phyloP scores from a whole-genome alignment of 2,888 invertebrate species.

The Nezara viridula region DNA sequence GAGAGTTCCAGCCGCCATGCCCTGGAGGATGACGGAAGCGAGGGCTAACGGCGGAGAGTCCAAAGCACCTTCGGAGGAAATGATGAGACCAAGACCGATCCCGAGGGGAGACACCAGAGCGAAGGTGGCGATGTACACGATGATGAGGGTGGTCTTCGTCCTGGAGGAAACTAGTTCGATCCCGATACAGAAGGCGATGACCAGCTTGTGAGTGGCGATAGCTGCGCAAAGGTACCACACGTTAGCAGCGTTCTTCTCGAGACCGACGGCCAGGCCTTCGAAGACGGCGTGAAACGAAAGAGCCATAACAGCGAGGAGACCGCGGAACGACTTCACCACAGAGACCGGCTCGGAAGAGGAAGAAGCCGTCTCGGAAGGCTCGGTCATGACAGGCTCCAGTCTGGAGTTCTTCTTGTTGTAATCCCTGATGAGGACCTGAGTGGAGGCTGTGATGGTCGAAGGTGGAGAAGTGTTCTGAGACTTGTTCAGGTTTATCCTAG shows the following conservation, averaged over 20 bases:
- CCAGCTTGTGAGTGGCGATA: slow-evolving; percentile 78
- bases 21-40: slow-evolving; percentile 74
- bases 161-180: slow-evolving; percentile 75
- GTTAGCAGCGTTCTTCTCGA: slow-evolving; percentile 76
- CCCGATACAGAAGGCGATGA: slow-evolving; percentile 78
- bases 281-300: slow-evolving; percentile 79
- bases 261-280: slow-evolving; percentile 84
- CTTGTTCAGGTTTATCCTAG: slow-evolving; percentile 66
- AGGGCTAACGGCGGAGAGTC: slow-evolving; percentile 70
- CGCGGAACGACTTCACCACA: slow-evolving; percentile 69
- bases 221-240: slow-evolving; percentile 78
- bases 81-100: slow-evolving; percentile 75
- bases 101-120: slow-evolving; percentile 80
- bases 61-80: slow-evolving; percentile 70
- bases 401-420: slow-evolving; percentile 64
- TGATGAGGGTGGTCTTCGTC: slow-evolving; percentile 70
- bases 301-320: slow-evolving; percentile 76
- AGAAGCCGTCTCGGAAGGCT: slow-evolving; percentile 62
- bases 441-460: slow-evolving; percentile 66
- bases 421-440: slow-evolving; percentile 66
- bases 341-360: slow-evolving; percentile 58
- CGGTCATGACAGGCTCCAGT: slow-evolving; percentile 66
- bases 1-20: slow-evolving; percentile 83
- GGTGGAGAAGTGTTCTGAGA: slow-evolving; percentile 61
- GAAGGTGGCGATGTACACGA: slow-evolving; percentile 75